These are phyloP conservation scores for Pseudonaja textilis DNA, from an alignment of 2,113 vertebrate genomes.

Conservation along the genomic window DNA sequence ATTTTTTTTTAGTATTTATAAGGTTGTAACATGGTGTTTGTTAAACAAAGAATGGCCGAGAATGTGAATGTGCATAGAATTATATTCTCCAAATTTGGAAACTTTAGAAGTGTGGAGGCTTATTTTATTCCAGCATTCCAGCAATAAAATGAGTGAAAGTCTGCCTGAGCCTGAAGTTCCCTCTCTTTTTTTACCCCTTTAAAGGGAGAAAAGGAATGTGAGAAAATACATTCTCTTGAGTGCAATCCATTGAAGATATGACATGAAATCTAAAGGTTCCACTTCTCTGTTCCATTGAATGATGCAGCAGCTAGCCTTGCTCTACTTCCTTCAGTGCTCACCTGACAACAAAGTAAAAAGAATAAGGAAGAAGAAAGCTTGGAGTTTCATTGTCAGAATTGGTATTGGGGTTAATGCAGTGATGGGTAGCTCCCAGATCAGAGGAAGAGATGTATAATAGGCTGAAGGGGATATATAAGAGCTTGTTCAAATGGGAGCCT, in stretches of 20 bases:
- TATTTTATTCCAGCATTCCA: not conserved
- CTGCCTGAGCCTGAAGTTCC: not conserved
- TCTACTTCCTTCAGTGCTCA: not conserved
- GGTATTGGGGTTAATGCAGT: not conserved
- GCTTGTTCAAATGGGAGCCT: not conserved
- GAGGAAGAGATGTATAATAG: not conserved
- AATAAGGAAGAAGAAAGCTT: not conserved
- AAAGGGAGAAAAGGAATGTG: not conserved
- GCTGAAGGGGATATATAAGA: not conserved
- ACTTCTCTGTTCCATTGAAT: not conserved
- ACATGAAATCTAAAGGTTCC: not conserved
- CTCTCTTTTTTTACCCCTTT: not conserved
- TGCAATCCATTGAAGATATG: not conserved
- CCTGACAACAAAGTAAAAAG: not conserved
- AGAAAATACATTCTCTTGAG: not conserved
- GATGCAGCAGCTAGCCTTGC: not conserved
- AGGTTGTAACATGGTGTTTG: not conserved
- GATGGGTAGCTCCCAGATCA: not conserved
- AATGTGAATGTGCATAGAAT: not conserved
- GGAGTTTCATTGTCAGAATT: not conserved
- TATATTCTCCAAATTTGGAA: not conserved
- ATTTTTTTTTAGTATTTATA: not conserved
- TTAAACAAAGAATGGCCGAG: not conserved
- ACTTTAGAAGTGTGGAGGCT: not conserved
- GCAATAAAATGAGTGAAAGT: not conserved